These are phyloP conservation scores for Monoplex corrugatus DNA, from an alignment of 2,888 invertebrate species.

Conservation along the genomic window DNA sequence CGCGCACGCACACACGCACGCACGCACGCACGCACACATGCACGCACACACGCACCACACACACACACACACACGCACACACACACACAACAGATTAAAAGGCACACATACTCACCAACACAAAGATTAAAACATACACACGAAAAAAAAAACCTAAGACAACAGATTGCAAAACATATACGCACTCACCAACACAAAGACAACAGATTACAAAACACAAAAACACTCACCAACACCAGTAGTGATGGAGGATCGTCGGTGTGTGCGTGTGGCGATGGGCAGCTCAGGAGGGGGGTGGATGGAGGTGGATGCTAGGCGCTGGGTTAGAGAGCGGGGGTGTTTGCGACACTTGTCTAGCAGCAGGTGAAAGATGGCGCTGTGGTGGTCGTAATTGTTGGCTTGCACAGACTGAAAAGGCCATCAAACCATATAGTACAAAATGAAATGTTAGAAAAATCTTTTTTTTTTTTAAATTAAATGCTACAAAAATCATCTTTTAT, in stretches of 20 bases:
- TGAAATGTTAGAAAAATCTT: too few species aligned
- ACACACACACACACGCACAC: background rate
- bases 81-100: background rate
- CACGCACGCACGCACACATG: background rate
- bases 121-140: background rate
- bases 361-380: constrained; percentile 95
- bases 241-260: constrained; percentile 83
- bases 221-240: constrained; percentile 82
- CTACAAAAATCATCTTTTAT: too few species aligned
- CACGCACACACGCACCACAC: background rate
- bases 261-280: constrained; percentile 80
- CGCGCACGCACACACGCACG: background rate
- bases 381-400: constrained; percentile 93
- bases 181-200: background rate
- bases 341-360: constrained; percentile 86
- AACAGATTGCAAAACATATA: background rate
- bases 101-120: background rate
- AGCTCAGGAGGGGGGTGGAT: constrained; percentile 57
- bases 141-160: too few species aligned
- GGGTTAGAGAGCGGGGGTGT: constrained; percentile 75
- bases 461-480: too few species aligned
- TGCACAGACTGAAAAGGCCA: constrained; percentile 88
- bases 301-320: constrained; percentile 67
- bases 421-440: too few species aligned
- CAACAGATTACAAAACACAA: background rate